phyloP scores from a whole-genome alignment of 37 sponge, comb jelly and placozoan genomes.

The Spongilla lacustris region DNA sequence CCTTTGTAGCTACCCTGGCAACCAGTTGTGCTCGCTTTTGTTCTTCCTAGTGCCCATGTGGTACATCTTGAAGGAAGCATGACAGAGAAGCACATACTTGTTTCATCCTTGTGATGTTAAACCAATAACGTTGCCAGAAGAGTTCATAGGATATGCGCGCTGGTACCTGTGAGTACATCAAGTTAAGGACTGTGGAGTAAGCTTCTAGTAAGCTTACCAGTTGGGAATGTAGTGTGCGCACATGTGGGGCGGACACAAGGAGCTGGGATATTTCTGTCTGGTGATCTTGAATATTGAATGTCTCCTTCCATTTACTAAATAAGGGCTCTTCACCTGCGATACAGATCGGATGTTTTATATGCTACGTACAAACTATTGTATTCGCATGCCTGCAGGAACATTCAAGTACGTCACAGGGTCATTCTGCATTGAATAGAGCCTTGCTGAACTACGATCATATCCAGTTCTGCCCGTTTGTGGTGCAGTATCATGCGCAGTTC shows the following conservation, averaged over 20 bases:
- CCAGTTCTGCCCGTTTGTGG: not conserved
- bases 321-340: conserved; percentile 15
- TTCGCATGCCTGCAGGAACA: conserved; percentile 17
- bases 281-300: conserved; percentile 52
- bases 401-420: conserved; percentile 28
- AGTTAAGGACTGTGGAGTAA: too few species aligned
- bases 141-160: conserved; percentile 66
- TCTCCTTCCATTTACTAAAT: conserved; percentile 45
- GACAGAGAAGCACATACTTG: conserved; percentile 21
- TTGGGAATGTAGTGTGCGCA: conserved; percentile 56
- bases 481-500: not conserved
- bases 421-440: conserved; percentile 42
- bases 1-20: conserved; percentile 51
- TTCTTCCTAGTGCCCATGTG: conserved; percentile 39
- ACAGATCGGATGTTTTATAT: not conserved
- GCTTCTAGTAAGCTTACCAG: conserved; percentile 22
- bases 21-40: conserved; percentile 59
- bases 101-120: conserved; percentile 37
- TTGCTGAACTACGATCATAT: conserved; percentile 56
- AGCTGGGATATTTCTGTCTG: conserved; percentile 65
- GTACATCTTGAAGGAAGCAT: not conserved
- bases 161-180: conserved; percentile 38
- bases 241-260: conserved; percentile 48
- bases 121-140: conserved; percentile 77
- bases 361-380: not conserved